Evolutionary conservation across 2,888 invertebrate species (phyloP), one percentile per base, ranked within the genome.

Genomic region (Idaea straminata): DNA sequence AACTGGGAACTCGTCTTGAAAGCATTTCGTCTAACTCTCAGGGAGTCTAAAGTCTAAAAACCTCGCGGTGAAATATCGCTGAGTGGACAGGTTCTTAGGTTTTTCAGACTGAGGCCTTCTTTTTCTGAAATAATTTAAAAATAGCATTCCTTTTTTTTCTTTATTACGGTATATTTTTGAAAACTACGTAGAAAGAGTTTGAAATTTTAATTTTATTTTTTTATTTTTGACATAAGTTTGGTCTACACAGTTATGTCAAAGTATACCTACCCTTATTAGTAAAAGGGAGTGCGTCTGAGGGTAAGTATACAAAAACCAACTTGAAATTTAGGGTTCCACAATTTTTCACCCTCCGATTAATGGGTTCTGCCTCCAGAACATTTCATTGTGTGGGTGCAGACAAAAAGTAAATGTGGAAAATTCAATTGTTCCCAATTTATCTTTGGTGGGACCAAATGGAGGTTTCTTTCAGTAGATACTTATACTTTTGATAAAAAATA

Each of bases 351-450:
- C 35, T 65, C 61, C 65, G 47, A 69, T 69, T 69, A 69, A 66
- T 61, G 57, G 10, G 15, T 61, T 65, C 58, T 36, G 36, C 64
- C 58, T n/a, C 25, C 59, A 61, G 61, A 63, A 59, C 61, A 61
- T 63, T 65, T 68, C 62, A 63, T 66, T 65, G 59, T 64, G 57
- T 64, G 64, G 58, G 25, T 63, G 35, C 67, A 65, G 65, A 71
- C 66, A 71, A 72, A 71, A 69, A 71, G 67, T 67, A 66, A 69
- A 69, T 65, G 70, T 68, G 64, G 71, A 69, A 71, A 71, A 72
- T 70, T 71, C 70, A 72, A 74, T 72, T 69, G 71, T 69, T 66
- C 65, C 62, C 72, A 63, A 73, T 73, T 67, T 66, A 63, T 73
- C 71, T 71, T 62, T 63, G 66, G 67, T 61, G 59, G 16, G 60